A percentile compares a stretch with the other conserved stretches of the same genome.
Conservation (phyloP, 2,797 vertebrate genomes). For the Hippoglossus hippoglossus region DNA sequence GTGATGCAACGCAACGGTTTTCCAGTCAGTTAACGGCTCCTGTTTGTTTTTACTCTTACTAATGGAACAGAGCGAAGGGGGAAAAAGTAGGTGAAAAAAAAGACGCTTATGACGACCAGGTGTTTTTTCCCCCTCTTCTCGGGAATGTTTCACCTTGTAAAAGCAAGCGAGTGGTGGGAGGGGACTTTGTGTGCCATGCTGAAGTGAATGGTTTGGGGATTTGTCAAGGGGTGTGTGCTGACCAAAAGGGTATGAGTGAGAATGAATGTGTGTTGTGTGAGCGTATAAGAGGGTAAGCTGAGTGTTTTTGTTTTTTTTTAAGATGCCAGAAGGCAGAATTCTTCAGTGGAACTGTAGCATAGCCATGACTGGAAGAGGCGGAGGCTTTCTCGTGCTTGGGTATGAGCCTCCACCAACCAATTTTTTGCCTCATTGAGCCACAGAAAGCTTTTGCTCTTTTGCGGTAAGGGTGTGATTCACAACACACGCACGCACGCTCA, state of each 20-base stretch:
- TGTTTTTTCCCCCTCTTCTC: conserved; percentile 76
- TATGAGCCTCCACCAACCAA: conserved; percentile 20
- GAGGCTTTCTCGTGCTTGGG: conserved; percentile 19
- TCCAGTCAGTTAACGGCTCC: conserved; percentile 71
- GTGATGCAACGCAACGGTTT: conserved; percentile 78
- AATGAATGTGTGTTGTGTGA: conserved; percentile 61
- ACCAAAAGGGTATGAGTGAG: conserved; percentile 49
- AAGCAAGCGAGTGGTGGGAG: conserved; percentile 75
- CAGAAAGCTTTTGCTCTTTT: conserved; percentile 47
- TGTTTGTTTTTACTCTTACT: conserved; percentile 83
- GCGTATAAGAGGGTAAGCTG: conserved; percentile 43
- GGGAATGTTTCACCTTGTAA: conserved; percentile 87
- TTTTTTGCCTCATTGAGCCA: conserved; percentile 49
- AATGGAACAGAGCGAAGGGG: conserved; percentile 69
- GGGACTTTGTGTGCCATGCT: conserved; percentile 59
- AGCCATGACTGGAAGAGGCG: conserved; percentile 43
- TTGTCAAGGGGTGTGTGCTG: conserved; percentile 64
- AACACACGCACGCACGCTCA: conserved; percentile 51
- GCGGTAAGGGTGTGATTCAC: conserved; percentile 63
- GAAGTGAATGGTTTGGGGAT: conserved; percentile 63
- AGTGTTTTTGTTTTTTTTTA: conserved; percentile 43
- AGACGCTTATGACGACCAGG: conserved; percentile 76
- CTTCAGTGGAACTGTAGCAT: conserved; percentile 57
- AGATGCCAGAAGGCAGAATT: conserved; percentile 51
- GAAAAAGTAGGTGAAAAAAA: conserved; percentile 64